Conservation (phyloP, 2,888 invertebrate species). For the Patella ulyssiponensis region DNA sequence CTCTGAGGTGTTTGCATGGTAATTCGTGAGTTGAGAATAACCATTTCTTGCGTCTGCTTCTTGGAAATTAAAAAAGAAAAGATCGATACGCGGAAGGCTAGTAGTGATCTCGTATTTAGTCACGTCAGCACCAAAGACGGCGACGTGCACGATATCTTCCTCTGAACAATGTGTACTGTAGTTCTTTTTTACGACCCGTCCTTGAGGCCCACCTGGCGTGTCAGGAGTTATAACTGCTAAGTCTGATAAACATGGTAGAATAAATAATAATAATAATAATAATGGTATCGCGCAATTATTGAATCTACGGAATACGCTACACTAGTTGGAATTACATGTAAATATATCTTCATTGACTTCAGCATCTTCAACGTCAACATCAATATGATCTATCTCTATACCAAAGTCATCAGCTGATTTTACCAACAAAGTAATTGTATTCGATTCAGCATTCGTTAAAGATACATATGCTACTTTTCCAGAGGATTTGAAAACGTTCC, state of each 20-base stretch:
- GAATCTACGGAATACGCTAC: too few relatives aligned
- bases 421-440: constrained; percentile 38
- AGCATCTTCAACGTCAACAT: constrained; percentile 43
- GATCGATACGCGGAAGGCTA: constrained; percentile 34
- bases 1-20: too few relatives aligned
- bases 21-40: too few relatives aligned
- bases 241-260: constrained; percentile 34
- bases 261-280: not conserved
- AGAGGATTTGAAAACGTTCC: constrained; percentile 16
- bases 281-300: too few relatives aligned
- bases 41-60: too few relatives aligned
- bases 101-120: constrained; percentile 46
- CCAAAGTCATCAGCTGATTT: constrained; percentile 32
- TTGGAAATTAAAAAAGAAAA: too few relatives aligned
- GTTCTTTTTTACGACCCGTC: constrained; percentile 40
- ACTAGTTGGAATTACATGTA: too few relatives aligned
- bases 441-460: constrained; percentile 37
- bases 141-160: constrained; percentile 52
- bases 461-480: constrained; percentile 39
- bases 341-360: not conserved
- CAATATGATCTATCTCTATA: constrained; percentile 49
- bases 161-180: constrained; percentile 54
- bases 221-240: not conserved
- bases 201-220: constrained; percentile 7
- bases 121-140: constrained; percentile 43